Evolutionary conservation across 2,113 vertebrate genomes (phyloP).

Genomic region (Hyla sarda): DNA sequence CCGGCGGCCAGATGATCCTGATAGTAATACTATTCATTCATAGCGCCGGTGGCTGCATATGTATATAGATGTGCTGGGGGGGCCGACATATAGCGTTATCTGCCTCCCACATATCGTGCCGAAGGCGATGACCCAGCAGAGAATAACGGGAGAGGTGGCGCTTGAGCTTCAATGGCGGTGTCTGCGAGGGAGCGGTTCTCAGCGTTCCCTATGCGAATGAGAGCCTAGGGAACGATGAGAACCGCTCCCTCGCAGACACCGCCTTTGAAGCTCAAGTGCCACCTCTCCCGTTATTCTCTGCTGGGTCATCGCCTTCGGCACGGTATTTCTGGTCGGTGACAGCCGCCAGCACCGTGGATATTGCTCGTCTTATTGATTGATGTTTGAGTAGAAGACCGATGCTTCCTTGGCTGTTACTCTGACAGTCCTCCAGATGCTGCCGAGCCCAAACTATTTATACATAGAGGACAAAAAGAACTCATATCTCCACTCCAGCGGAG

Average conservation of each 20-base stretch:
- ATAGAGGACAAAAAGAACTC: no score
- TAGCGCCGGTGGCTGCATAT: no score
- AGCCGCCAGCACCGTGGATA: not conserved
- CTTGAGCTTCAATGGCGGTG: not conserved
- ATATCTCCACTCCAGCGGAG: no score
- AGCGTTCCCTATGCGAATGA: not conserved
- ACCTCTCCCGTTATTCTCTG: constrained; percentile 42
- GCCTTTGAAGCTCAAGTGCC: not conserved
- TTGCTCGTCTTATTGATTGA: not conserved
- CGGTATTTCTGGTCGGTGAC: constrained; percentile 33
- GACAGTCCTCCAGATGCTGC: constrained; percentile 10
- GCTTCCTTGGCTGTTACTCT: not conserved
- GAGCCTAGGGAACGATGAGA: not conserved
- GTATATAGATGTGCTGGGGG: no score
- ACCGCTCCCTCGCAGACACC: constrained; percentile 35
- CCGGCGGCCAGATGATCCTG: no score
- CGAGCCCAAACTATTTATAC: no score
- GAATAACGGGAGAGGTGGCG: constrained; percentile 40
- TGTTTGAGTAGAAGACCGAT: not conserved
- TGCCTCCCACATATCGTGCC: constrained; percentile 26
- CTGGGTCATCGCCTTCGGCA: constrained; percentile 24
- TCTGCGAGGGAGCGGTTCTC: constrained; percentile 28
- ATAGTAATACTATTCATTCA: no score
- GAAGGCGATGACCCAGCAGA: constrained; percentile 28
- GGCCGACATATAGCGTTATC: no score